Evolutionary conservation across 2,113 vertebrate species (phyloP).

Genomic region (Aspidoscelis tigris): DNA sequence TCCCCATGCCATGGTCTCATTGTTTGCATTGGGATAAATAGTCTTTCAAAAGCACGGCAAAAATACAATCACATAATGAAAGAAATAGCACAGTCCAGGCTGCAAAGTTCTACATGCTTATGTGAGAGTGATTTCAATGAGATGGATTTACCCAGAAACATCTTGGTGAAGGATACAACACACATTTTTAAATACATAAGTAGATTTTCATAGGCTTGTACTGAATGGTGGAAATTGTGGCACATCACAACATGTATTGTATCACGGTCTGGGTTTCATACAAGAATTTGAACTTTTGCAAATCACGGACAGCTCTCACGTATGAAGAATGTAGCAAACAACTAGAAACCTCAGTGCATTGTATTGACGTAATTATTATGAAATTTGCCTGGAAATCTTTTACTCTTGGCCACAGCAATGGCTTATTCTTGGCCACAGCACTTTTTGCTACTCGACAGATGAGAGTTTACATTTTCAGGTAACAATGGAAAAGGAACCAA

Average conservation of each 20-base stretch:
- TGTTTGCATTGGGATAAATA: neutral
- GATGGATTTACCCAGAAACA: too few relatives aligned
- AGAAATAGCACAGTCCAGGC: too few relatives aligned
- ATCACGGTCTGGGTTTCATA: neutral
- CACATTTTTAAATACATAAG: too few relatives aligned
- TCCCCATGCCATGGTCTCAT: neutral
- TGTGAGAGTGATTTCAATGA: too few relatives aligned
- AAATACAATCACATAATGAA: neutral
- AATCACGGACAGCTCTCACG: neutral
- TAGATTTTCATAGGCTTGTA: too few relatives aligned
- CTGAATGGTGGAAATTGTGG: too few relatives aligned
- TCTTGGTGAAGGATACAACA: too few relatives aligned
- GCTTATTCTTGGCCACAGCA: neutral
- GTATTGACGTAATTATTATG: slow-evolving; percentile 3
- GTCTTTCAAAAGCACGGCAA: neutral
- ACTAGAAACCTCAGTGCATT: neutral
- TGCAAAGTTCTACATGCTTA: too few relatives aligned
- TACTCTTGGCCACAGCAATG: neutral
- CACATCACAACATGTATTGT: neutral
- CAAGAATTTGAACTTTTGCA: slow-evolving; percentile 5
- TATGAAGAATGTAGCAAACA: neutral
- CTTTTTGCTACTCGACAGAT: neutral
- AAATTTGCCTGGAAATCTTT: neutral
- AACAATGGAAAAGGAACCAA: neutral
- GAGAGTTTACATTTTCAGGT: neutral